phyloP scores from a whole-genome alignment of 2,113 vertebrate genomes.

The Chloropsis cyanopogon region DNA sequence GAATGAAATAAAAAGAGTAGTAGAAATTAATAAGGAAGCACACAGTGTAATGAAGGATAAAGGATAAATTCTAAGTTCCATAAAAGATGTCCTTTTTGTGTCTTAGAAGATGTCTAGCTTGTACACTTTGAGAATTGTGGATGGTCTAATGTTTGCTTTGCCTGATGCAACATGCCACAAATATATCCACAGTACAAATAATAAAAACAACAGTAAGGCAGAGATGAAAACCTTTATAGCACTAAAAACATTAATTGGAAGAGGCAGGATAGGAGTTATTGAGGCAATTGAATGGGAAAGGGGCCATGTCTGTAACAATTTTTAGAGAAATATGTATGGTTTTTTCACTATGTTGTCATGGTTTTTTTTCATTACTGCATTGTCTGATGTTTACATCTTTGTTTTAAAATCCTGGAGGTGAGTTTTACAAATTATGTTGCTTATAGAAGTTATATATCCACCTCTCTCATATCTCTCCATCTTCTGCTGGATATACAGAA shows the following conservation, averaged over 20 bases:
- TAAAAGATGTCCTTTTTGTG: neutral
- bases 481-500: neutral
- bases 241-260: neutral
- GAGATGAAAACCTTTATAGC: neutral
- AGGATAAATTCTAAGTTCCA: neutral
- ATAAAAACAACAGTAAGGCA: neutral
- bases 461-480: neutral
- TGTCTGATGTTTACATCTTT: neutral
- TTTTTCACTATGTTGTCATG: neutral
- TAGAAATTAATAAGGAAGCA: neutral
- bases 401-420: neutral
- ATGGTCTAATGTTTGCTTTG: neutral
- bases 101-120: neutral
- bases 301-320: neutral
- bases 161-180: neutral
- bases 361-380: neutral
- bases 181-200: neutral
- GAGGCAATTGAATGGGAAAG: neutral
- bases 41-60: neutral
- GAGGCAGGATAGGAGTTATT: neutral
- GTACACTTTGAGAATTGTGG: neutral
- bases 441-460: neutral
- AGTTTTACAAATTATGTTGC: neutral
- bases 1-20: neutral
- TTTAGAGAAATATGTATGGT: neutral